Evolutionary conservation across 2,888 invertebrate genomes (phyloP).

Genomic region (Parthenolecanium corni): DNA sequence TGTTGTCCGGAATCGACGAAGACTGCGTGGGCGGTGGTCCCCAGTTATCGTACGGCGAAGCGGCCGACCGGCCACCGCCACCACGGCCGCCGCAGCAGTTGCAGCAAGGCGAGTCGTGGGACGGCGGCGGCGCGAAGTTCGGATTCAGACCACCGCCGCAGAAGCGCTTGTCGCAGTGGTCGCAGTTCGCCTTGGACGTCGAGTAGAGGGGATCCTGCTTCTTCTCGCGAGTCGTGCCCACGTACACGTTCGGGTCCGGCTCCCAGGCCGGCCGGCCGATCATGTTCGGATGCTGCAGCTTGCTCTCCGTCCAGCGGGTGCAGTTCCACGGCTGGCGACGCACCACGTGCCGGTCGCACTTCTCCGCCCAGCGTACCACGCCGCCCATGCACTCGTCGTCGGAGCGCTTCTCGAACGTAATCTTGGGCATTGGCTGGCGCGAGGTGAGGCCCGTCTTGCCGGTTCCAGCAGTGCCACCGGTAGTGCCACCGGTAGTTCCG

Average conservation of each 20-base stretch:
- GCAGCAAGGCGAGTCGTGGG: neutral
- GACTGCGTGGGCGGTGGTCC: too few relatives aligned
- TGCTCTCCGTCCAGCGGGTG: neutral
- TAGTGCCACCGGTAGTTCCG: neutral
- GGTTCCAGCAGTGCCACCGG: neutral
- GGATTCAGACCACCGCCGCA: neutral
- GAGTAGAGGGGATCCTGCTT: neutral
- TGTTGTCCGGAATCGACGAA: neutral
- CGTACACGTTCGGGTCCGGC: too few relatives aligned
- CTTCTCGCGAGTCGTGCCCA: too few relatives aligned
- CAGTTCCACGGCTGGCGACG: slow-evolving; percentile 9
- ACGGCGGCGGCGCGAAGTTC: neutral
- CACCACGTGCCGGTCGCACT: neutral
- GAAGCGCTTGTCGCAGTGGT: neutral
- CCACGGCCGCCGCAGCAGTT: neutral
- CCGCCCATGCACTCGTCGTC: slow-evolving; percentile 18
- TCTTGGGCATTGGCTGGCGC: neutral
- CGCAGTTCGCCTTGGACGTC: neutral
- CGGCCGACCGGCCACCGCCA: neutral
- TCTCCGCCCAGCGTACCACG: slow-evolving; percentile 18
- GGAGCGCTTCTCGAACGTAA: neutral
- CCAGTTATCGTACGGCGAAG: too few relatives aligned
- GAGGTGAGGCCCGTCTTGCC: neutral
- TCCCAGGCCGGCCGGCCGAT: too few relatives aligned
- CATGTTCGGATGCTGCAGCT: too few relatives aligned